Evolutionary conservation across 2,797 vertebrate species (phyloP), one percentile per base, ranked within the genome.

Genomic region (Zenarchopterus dispar): DNA sequence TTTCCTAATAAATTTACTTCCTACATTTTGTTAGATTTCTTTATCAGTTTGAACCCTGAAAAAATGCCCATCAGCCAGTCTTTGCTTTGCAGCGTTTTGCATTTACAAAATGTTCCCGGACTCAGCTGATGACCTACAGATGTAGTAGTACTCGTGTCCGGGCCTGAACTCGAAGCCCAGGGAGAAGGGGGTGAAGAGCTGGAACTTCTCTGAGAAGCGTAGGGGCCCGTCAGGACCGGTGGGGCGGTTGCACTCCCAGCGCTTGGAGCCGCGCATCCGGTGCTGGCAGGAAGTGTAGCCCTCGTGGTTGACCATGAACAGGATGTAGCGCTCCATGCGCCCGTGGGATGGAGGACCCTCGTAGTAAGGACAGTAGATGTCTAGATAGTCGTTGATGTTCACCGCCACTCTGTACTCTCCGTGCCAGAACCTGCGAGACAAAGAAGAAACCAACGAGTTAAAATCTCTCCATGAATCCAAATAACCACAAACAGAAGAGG

Each of bases 121-220:
- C 3, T 2, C 39, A 10, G 56, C 23, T 39, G 44, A 71, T 59
- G 44, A 95, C 97, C 93, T 91, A 99, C 97, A 99, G 91, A 98
- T 98, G 88, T 98, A 98, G 87, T 98, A 99, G 81, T 98, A 98
- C 84, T 97, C 96, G 3, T 98, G 95, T 59, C 97, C 97, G 0
- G 97, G 97, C 15, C 96, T 91, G 93, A 99, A 99, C 93, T 99
- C 97, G 2, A 98, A 98, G 73, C 97, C 97, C 87, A 98, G 91
- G 1, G 97, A 98, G 93, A 99, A 99, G 36, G 97, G 97, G 0
- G 97, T 98, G 93, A 98, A 99, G 90, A 98, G 96, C 91, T 98
- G 97, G 89, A 99, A 98, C 89, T 99, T 99, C 91, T 99, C 97
- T 0, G 97, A 98, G 87, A 99, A 98, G 88, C 96, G 96, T 84